Evolutionary conservation across 64 coral and sea anemone species (phyloP).

Genomic region (Trachythela sp.): DNA sequence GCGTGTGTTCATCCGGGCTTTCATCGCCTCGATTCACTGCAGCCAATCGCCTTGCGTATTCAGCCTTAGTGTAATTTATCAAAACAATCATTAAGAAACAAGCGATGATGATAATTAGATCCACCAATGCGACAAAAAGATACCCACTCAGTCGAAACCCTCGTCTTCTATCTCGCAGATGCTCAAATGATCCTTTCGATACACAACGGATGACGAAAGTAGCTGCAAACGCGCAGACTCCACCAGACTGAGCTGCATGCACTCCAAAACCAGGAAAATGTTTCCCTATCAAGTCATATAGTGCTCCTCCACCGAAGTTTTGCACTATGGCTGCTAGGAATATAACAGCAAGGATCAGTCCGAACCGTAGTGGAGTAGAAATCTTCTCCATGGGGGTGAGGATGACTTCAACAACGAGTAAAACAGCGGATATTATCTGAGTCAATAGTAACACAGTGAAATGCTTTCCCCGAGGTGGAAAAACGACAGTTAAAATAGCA

Average conservation of each 20-base stretch:
- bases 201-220: conserved; percentile 79
- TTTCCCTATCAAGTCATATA: conserved; percentile 75
- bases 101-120: conserved; percentile 61
- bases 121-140: conserved; percentile 70
- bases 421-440: conserved; percentile 48
- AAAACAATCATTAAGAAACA: conserved; percentile 45
- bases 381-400: conserved; percentile 45
- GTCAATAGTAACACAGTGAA: conserved; percentile 56
- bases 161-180: conserved; percentile 30
- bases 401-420: conserved; percentile 64
- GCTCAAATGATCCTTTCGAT: conserved; percentile 80
- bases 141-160: conserved; percentile 81
- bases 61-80: neutral
- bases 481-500: conserved; percentile 58
- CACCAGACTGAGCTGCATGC: conserved; percentile 78
- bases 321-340: conserved; percentile 77
- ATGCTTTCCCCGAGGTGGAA: conserved; percentile 51
- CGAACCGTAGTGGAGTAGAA: conserved; percentile 47
- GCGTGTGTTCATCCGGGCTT: conserved; percentile 28
- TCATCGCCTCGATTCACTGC: neutral
- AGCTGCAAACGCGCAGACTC: conserved; percentile 82
- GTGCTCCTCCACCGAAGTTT: conserved; percentile 71
- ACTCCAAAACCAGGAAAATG: conserved; percentile 70
- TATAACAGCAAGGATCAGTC: conserved; percentile 45
- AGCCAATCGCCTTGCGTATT: conserved; percentile 32